Evolutionary conservation across 2,113 vertebrate species (phyloP).

Genomic region (Romanogobio albipinnatus): DNA sequence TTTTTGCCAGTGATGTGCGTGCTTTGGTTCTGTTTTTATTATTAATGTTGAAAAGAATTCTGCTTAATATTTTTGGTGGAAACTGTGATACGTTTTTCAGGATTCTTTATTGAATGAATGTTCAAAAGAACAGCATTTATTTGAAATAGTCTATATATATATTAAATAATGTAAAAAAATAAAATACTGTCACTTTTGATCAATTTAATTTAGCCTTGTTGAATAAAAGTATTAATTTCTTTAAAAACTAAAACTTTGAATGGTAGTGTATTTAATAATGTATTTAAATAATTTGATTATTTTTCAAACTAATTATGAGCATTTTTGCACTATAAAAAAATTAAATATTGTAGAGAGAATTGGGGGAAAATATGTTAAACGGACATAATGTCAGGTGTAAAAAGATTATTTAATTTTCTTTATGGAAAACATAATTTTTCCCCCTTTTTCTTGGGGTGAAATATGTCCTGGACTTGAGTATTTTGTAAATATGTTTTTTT

Average conservation of each 20-base stretch:
- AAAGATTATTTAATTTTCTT: too few species aligned
- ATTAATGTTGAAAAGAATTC: background rate
- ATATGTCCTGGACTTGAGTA: background rate
- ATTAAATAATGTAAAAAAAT: background rate
- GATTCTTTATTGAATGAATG: background rate
- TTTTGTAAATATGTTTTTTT: background rate
- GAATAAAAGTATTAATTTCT: background rate
- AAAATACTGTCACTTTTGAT: background rate
- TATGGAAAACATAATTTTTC: background rate
- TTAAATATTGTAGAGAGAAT: background rate
- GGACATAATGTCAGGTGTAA: background rate
- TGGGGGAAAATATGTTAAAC: background rate
- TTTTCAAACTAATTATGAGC: background rate
- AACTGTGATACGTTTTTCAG: background rate
- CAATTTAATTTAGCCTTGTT: background rate
- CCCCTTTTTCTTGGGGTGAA: background rate
- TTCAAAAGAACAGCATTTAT: background rate
- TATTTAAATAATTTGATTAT: too few species aligned
- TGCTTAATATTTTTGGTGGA: background rate
- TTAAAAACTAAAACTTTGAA: background rate
- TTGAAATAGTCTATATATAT: too few species aligned
- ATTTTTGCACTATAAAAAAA: background rate
- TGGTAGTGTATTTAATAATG: background rate
- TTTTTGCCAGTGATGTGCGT: too few species aligned
- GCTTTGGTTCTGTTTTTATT: background rate